Percentiles rank a stretch among this genome's conserved stretches.
Evolutionary conservation across 2,113 vertebrate genomes (phyloP).

Genomic region (Notechis scutatus): DNA sequence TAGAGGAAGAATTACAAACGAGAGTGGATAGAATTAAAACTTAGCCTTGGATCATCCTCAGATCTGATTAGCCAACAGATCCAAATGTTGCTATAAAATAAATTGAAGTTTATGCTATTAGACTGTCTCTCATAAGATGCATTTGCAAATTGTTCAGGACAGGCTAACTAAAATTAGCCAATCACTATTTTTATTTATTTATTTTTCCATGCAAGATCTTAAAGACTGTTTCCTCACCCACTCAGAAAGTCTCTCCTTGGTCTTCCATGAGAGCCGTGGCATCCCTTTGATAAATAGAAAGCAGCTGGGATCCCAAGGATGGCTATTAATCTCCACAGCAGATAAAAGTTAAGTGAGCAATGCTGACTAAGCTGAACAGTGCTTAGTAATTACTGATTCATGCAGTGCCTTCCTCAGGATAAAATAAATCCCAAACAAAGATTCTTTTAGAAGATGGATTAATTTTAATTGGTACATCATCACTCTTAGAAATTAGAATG

Average conservation of each 20-base stretch:
- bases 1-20: background rate
- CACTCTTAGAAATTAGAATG: slow-evolving; percentile 41
- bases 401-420: slow-evolving; percentile 16
- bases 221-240: slow-evolving; percentile 16
- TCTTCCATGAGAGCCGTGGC: slow-evolving; percentile 34
- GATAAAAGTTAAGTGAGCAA: slow-evolving; percentile 53
- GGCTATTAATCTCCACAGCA: slow-evolving; percentile 64
- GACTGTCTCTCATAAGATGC: background rate
- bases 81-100: background rate
- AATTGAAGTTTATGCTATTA: background rate
- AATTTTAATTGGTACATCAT: slow-evolving; percentile 52
- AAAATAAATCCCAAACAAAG: slow-evolving; percentile 39
- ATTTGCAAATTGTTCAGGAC: slow-evolving; percentile 1
- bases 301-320: slow-evolving; percentile 56
- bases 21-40: background rate
- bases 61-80: background rate
- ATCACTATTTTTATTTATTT: background rate
- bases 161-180: background rate
- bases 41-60: background rate
- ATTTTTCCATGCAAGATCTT: background rate
- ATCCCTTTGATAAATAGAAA: slow-evolving; percentile 63
- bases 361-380: slow-evolving; percentile 40
- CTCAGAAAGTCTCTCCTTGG: background rate
- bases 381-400: slow-evolving; percentile 62
- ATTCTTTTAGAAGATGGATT: slow-evolving; percentile 33